Base-by-base conservation (phyloP, 2,113 vertebrate genomes). In the Pheucticus melanocephalus region DNA sequence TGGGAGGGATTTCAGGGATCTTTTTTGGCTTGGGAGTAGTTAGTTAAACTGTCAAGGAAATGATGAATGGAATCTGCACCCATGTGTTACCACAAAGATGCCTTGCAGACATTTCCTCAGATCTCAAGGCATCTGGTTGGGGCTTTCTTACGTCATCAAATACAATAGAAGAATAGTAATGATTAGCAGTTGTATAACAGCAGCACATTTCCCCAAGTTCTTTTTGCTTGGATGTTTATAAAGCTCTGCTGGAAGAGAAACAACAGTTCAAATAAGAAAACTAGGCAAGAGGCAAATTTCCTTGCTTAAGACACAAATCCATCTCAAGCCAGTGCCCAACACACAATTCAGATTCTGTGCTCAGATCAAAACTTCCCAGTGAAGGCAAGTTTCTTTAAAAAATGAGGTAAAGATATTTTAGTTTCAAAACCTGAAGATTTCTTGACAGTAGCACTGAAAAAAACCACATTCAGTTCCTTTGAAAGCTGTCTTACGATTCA, bases 101-200 rank as follows among this genome's bases (percentile, higher is more conserved):
- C 81, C 94, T 93, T 88, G 86, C 96, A 95, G 92, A 94, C 83
- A 92, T 95, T 94, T 97, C 81, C 95, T 97, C 81, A 90, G 82
- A 95, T 93, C 94, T 95, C 71, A 86, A 91, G 86, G 92, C 80
- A 95, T 96, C 94, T 92, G 88, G 86, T 64, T 88, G 31, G 54
- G 77, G 45, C 90, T 95, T 77, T 84, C 86, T 94, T 79, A 95
- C 45, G 22, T 96, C 92, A 94, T 50, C 79, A 83, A 87, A 95
- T 72, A 97, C 95, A 97, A 95, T 69, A 93, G 90, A 95, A 86
- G 93, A 90, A 93, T 94, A 93, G 77, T 92, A 95, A 97, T 89
- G 89, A 96, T 93, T 91, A 94, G 77, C 92, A 91, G 88, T 94
- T 94, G 93, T 96, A 75, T 92, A 95, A 94, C 60, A 91, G 75